A percentile compares a stretch with the other conserved stretches of the same genome.
phyloP scores from a whole-genome alignment of 2,888 invertebrate species.

The Taphrorychus bicolor region DNA sequence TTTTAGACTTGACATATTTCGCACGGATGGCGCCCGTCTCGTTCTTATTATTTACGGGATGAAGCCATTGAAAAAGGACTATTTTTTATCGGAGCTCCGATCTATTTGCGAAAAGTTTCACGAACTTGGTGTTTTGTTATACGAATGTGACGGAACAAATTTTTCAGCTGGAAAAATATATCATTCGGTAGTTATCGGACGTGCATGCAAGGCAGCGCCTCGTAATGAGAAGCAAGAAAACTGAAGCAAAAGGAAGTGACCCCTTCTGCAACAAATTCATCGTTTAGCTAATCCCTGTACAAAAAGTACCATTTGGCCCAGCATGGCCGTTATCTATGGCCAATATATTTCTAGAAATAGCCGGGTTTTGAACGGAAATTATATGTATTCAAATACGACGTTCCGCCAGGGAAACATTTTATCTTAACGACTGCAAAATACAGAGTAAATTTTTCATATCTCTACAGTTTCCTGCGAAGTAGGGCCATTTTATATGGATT shows the following conservation, averaged over 20 bases:
- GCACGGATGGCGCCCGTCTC: constrained; percentile 1
- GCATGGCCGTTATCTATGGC: constrained; percentile 6
- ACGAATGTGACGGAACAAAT: background rate
- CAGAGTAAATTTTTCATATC: constrained; percentile 14
- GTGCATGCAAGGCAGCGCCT: background rate
- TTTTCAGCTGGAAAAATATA: background rate
- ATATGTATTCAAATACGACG: constrained; percentile 18
- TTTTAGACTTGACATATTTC: constrained; percentile 10
- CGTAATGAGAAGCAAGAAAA: background rate
- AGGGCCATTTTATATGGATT: no score
- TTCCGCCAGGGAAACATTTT: constrained; percentile 14
- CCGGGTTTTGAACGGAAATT: constrained; percentile 16
- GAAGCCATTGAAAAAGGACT: background rate
- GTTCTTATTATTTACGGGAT: constrained; percentile 13
- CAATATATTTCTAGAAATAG: constrained; percentile 16
- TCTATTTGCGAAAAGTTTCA: background rate
- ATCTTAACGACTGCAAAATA: constrained; percentile 18
- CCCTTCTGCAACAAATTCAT: background rate
- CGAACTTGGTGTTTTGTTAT: background rate
- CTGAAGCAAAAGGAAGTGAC: background rate
- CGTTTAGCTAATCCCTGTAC: background rate
- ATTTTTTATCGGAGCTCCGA: background rate
- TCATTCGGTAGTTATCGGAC: background rate
- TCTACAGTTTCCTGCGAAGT: background rate
- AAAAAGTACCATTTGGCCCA: background rate